Evolutionary conservation across 2,113 vertebrate genomes (phyloP), one percentile per base, ranked within the genome.

Genomic region (Hemicordylus capensis): DNA sequence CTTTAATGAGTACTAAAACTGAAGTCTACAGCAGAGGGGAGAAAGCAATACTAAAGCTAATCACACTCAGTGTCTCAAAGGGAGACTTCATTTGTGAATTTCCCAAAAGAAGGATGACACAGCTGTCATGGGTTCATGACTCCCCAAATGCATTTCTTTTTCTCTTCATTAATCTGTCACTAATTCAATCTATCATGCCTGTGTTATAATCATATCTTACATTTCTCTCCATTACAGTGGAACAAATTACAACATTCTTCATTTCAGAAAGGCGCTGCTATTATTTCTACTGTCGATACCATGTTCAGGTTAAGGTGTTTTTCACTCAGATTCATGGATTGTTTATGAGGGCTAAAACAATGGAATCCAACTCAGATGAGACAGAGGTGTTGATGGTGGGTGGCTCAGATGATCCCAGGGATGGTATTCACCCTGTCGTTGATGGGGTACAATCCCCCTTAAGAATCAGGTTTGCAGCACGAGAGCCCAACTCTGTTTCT

Each of bases 1-100:
- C 89, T 92, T 95, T 94, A 95, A 94, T 94, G 94, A 93, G 92
- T 95, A 93, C 93, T 95, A 94, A 95, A 94, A 93, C 66, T 81
- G 82, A 93, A 88, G 73, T 85, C 88, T 92, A 69, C 1, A 77
- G 63, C 48, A 22, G 34, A 64, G 85, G 61, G 87, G 83, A 84
- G 58, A 92, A 95, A 90, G 46, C 46, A 91, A 87, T 84, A 85
- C 63, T 91, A 72, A 85, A 95, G 84, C 83, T 94, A 93, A 94
- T 96, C 88, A 91, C n/a, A 80, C 26, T 89, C 72, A 89, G 91
- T 70, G 58, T 92, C 89, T 94, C 90, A 93, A 2, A 84, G 81
- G 86, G 80, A 94, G 56, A 85, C 42, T 92, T 95, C 77, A 90
- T 95, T 93, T 91, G 78, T 94, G 81, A 89, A 44, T 89, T 90